Evolutionary conservation across 2,888 invertebrate species (phyloP), one percentile per base, ranked within the genome.

Genomic region (Neocrepidodera transversa): DNA sequence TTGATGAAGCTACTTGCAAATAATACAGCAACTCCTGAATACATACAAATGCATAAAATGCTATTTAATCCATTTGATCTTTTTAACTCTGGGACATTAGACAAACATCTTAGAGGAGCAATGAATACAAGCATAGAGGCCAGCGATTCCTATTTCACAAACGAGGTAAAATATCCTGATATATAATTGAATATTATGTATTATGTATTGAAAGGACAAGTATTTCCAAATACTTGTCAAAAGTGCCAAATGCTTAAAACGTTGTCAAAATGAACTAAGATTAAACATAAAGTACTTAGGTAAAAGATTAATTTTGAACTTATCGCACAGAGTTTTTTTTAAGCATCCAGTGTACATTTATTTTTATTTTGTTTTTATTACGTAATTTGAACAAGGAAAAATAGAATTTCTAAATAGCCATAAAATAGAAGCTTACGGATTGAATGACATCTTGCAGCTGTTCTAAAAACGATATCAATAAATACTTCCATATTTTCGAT

Each of bases 61-160:
- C 81, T 92, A 58, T 91, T 92, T 79, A 90, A 92, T 81, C 92
- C 93, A 0, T 92, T 87, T 76, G 82, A 83, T 7, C 77, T 92
- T 58, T 92, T 90, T 81, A 65, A 76, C 0, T 76, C 80, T 11
- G 83, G 83, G 2, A 88, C 87, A 1, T 76, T 92, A 59, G 87
- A 87, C 67, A 79, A 79, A 23, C 84, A 90, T 0, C 75, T 93
- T 30, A 77, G 79, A 49, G 88, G 91, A 0, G 90, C 91, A 0
- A 83, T 88, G 69, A 79, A 84, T 68, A 89, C 89, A 0, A 82
- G 83, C 1, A 85, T 90, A 16, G 85, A 86, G 61, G 78, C 81
- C 2, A 84, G 83, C 1, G 87, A 87, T 71, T 81, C 85, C 0
- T 87, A 86, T 68, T 86, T 89, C 67, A 84, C 86, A 11, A 74